Conservation (phyloP, 2,113 vertebrate genomes). For the Trichomycterus rosablanca region DNA sequence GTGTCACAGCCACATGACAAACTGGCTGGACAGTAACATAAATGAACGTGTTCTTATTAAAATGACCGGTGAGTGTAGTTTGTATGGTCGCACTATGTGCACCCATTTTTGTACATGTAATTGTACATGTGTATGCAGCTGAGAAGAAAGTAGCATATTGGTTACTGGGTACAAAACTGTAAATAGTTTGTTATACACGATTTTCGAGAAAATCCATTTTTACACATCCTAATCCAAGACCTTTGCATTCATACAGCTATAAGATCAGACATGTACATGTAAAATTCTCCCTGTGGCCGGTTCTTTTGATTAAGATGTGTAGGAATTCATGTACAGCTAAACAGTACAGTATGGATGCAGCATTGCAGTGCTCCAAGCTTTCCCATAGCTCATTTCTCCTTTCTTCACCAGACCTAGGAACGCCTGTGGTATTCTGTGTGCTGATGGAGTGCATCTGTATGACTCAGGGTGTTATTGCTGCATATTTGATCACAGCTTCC, state of each 20-base stretch:
- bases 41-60: too few relatives aligned
- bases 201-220: background rate
- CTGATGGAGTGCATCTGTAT: conserved; percentile 18
- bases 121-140: too few relatives aligned
- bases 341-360: conserved; percentile 19
- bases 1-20: too few relatives aligned
- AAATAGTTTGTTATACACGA: too few relatives aligned
- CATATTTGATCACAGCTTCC: conserved; percentile 37
- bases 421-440: conserved; percentile 17
- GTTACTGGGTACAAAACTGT: too few relatives aligned
- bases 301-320: conserved; percentile 44
- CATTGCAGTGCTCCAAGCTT: conserved; percentile 29
- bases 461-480: conserved; percentile 29
- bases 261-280: conserved; percentile 26
- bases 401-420: conserved; percentile 25
- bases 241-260: conserved; percentile 23
- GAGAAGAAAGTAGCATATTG: too few relatives aligned
- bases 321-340: conserved; percentile 29
- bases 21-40: too few relatives aligned
- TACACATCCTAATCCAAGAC: background rate
- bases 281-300: conserved; percentile 26
- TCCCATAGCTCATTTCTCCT: conserved; percentile 33
- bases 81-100: too few relatives aligned
- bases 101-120: too few relatives aligned
- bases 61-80: too few relatives aligned